Evolutionary conservation across 2,888 invertebrate genomes (phyloP).

Genomic region (Geotrupes spiniger): DNA sequence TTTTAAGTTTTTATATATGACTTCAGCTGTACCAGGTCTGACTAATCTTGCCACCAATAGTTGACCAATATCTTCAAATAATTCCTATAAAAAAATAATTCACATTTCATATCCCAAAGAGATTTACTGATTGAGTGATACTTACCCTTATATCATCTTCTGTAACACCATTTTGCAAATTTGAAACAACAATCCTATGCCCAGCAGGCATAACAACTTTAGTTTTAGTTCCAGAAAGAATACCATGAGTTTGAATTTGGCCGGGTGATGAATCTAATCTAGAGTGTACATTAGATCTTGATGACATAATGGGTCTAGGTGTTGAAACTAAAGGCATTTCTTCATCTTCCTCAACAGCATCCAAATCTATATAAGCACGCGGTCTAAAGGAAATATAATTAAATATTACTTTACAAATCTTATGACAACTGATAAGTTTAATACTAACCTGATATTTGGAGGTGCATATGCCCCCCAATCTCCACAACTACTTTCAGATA

Average conservation of each 20-base stretch:
- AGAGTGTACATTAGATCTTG: constrained; percentile 44
- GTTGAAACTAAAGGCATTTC: constrained; percentile 37
- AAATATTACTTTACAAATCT: no score
- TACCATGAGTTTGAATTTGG: constrained; percentile 36
- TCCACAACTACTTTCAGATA: constrained; percentile 13
- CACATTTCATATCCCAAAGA: not conserved
- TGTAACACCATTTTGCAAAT: constrained; percentile 82
- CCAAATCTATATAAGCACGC: constrained; percentile 42
- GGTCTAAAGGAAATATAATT: constrained; percentile 4
- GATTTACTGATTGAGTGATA: constrained; percentile 8
- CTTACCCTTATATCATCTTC: constrained; percentile 85
- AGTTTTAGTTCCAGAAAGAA: constrained; percentile 47
- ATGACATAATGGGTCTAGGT: constrained; percentile 3
- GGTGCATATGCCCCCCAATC: constrained; percentile 24
- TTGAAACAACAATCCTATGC: constrained; percentile 86
- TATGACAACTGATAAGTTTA: not conserved
- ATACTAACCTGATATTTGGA: constrained; percentile 8
- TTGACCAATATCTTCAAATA: constrained; percentile 91
- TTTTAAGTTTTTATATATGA: constrained; percentile 79
- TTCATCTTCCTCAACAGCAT: constrained; percentile 45
- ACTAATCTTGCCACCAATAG: constrained; percentile 80
- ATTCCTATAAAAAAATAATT: constrained; percentile 60
- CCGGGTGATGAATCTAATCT: constrained; percentile 50
- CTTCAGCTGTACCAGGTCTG: constrained; percentile 86
- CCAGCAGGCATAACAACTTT: constrained; percentile 58